phyloP scores from a whole-genome alignment of 2,113 vertebrate species.

The Numida meleagris region DNA sequence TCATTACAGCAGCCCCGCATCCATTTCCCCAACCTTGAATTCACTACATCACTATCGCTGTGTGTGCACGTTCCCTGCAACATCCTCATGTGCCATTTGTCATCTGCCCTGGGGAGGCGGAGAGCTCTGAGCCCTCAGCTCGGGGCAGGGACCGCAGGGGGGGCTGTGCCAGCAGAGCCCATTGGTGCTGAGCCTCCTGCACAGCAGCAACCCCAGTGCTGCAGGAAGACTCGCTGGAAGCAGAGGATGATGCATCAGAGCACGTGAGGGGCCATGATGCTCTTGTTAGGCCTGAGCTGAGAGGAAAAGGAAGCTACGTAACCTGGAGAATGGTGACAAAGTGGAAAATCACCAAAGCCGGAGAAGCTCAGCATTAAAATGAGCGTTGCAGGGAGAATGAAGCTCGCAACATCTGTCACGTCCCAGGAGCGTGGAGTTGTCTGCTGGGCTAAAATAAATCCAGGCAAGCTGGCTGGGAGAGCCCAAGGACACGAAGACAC shows the following conservation, averaged over 20 bases:
- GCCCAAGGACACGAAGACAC: not conserved
- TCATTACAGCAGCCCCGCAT: not conserved
- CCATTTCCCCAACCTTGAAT: not conserved
- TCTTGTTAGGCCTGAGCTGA: fast-evolving
- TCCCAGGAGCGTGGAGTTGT: not conserved
- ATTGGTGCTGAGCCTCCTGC: not conserved
- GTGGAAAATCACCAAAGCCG: not conserved
- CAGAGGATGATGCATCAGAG: not conserved
- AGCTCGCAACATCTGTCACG: not conserved
- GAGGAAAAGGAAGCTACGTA: not conserved
- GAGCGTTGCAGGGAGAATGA: not conserved
- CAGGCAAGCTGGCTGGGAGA: not conserved
- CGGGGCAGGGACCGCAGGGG: fast-evolving
- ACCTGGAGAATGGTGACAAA: not conserved
- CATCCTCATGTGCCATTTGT: fast-evolving
- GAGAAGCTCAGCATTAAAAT: not conserved
- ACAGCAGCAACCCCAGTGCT: not conserved
- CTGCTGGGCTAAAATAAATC: not conserved
- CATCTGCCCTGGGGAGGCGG: not conserved
- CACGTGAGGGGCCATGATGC: not conserved
- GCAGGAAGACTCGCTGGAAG: not conserved
- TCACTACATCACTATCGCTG: not conserved
- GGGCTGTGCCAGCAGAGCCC: not conserved
- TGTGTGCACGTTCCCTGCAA: not conserved
- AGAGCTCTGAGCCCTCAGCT: not conserved